A percentile compares a stretch with the other conserved stretches of the same genome.
These are phyloP conservation scores for Acropternis orthonyx DNA, from an alignment of 2,797 vertebrate genomes.

Conservation along the genomic window DNA sequence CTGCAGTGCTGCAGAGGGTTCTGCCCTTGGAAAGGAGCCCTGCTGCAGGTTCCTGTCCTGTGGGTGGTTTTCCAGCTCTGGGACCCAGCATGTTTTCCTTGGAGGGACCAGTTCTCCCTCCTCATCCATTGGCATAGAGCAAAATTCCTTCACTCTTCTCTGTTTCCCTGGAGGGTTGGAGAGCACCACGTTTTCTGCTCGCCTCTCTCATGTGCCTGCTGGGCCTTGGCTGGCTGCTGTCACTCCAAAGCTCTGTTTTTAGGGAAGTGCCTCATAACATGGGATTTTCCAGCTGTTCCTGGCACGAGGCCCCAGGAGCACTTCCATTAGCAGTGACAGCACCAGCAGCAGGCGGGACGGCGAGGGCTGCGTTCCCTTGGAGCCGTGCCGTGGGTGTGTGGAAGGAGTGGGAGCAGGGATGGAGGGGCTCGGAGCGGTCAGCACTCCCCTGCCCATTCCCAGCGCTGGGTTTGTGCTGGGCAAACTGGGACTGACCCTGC, in stretches of 20 bases:
- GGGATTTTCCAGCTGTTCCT: background rate
- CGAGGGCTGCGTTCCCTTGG: background rate
- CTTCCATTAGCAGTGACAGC: background rate
- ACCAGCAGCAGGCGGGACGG: background rate
- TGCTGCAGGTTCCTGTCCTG: background rate
- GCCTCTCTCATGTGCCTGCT: rapidly evolving
- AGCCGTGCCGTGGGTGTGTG: rapidly evolving
- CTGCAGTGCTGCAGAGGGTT: background rate
- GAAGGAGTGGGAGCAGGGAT: background rate
- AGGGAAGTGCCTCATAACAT: background rate
- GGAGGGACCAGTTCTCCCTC: background rate
- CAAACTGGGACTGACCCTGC: background rate
- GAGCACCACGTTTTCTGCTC: background rate
- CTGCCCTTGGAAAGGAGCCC: background rate
- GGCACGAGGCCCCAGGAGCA: rapidly evolving
- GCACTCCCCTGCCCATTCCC: background rate
- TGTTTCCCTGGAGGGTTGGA: background rate
- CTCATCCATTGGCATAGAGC: background rate
- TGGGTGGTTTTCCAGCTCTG: background rate
- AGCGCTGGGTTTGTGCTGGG: background rate
- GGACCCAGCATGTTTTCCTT: background rate
- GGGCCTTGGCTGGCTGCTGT: background rate
- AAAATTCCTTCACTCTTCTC: rapidly evolving
- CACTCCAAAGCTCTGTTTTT: background rate
- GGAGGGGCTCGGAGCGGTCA: rapidly evolving